A percentile compares a stretch with the other conserved stretches of the same genome.
phyloP scores from a whole-genome alignment of 2,797 vertebrate species.

The Semaprochilodus insignis region DNA sequence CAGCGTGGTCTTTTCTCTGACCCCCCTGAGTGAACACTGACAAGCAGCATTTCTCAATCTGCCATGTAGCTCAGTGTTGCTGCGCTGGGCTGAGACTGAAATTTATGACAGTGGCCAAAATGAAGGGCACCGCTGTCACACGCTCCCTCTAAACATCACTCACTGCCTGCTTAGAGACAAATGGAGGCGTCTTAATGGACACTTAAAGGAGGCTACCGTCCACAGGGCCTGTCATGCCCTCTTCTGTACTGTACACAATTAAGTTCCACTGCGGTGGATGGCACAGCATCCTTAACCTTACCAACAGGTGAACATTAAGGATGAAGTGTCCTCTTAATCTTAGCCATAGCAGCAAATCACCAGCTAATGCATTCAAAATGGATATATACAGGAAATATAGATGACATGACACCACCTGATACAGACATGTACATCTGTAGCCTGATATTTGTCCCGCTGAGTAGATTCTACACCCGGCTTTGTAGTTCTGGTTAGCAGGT shows the following conservation, averaged over 20 bases:
- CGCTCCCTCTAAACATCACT: conserved; percentile 55
- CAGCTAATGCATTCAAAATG: no score
- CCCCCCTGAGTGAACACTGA: conserved; percentile 35
- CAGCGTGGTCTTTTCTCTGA: conserved; percentile 1
- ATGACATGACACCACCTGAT: no score
- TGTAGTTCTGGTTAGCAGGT: no score
- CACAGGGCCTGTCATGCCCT: conserved; percentile 27
- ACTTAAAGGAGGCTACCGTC: conserved; percentile 38
- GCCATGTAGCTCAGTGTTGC: conserved; percentile 22
- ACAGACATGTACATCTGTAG: background rate
- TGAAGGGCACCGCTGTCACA: conserved; percentile 51
- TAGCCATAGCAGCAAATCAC: background rate
- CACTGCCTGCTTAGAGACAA: conserved; percentile 55
- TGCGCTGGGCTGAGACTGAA: conserved; percentile 48
- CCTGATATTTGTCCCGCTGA: background rate
- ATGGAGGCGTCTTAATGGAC: conserved; percentile 52
- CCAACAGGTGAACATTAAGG: no score
- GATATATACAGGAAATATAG: no score
- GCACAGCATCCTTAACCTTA: background rate
- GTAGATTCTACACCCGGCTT: background rate
- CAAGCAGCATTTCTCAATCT: conserved; percentile 27
- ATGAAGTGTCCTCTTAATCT: no score
- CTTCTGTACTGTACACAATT: background rate
- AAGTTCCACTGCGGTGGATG: background rate
- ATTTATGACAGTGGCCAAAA: conserved; percentile 47